phyloP scores from a whole-genome alignment of 2,888 invertebrate species.

The Cheilosia impressa region DNA sequence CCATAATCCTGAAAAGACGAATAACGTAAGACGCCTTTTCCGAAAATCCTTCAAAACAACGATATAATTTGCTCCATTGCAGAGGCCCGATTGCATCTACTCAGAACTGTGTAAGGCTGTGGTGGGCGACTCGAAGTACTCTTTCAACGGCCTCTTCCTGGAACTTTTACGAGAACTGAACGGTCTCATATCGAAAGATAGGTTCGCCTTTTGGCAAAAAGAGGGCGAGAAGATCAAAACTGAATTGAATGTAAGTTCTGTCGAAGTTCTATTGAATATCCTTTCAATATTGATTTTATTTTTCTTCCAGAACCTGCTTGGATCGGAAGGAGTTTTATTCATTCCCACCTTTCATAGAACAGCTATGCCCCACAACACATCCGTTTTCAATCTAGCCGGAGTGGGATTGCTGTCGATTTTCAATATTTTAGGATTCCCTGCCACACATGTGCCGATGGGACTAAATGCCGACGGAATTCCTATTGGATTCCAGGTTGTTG shows the following conservation, averaged over 20 bases:
- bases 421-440: slow-evolving; percentile 89
- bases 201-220: slow-evolving; percentile 76
- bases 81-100: slow-evolving; percentile 51
- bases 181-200: slow-evolving; percentile 75
- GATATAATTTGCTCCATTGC: not conserved
- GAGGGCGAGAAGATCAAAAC: slow-evolving; percentile 76
- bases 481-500: slow-evolving; percentile 90
- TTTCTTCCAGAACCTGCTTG: slow-evolving; percentile 84
- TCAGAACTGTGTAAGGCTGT: slow-evolving; percentile 78
- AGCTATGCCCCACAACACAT: slow-evolving; percentile 88
- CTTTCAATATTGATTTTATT: not conserved
- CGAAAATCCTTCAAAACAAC: not conserved
- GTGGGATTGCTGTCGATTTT: slow-evolving; percentile 81
- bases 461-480: slow-evolving; percentile 87
- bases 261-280: slow-evolving; percentile 1
- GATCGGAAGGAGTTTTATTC: slow-evolving; percentile 88
- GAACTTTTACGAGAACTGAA: slow-evolving; percentile 78
- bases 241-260: slow-evolving; percentile 77
- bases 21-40: slow-evolving; percentile 40
- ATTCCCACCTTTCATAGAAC: slow-evolving; percentile 88
- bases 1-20: slow-evolving; percentile 61
- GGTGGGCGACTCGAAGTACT: slow-evolving; percentile 80
- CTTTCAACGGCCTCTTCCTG: slow-evolving; percentile 79
- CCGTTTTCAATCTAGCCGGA: slow-evolving; percentile 84
- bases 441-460: slow-evolving; percentile 90